Percentiles rank a stretch among this genome's conserved stretches.
These are phyloP conservation scores for Erpornis zantholeuca DNA, from an alignment of 2,113 vertebrate genomes.

Conservation along the genomic window DNA sequence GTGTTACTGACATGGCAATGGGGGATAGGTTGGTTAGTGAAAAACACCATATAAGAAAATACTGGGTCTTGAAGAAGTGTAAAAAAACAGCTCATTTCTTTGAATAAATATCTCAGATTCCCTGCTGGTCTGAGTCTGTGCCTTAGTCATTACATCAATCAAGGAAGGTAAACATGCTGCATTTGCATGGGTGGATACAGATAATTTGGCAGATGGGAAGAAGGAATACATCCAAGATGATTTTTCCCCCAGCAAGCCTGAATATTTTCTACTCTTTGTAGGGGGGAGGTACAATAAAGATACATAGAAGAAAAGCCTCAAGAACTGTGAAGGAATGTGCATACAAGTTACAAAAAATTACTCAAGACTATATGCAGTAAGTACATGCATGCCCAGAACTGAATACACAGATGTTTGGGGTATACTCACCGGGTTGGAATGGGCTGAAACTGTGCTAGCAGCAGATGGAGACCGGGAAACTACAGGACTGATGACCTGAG, in stretches of 20 bases:
- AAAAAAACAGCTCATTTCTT: background rate
- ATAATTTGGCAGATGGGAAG: background rate
- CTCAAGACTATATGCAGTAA: background rate
- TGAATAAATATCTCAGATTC: background rate
- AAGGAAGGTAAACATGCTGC: background rate
- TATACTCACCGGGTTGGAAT: conserved; percentile 86
- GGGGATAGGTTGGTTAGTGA: background rate
- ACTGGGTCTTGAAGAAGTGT: background rate
- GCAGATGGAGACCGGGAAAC: conserved; percentile 92
- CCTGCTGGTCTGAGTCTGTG: background rate
- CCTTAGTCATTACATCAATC: background rate
- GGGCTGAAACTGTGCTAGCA: conserved; percentile 90
- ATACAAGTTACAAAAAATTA: background rate
- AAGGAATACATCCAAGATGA: background rate
- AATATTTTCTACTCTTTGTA: background rate
- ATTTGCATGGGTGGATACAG: background rate
- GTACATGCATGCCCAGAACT: background rate
- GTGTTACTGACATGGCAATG: background rate
- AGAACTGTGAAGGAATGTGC: background rate
- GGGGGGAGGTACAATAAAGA: background rate
- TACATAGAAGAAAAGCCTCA: background rate
- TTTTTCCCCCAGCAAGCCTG: background rate
- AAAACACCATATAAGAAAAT: background rate
- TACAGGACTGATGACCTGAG: conserved; percentile 83
- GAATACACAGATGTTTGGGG: background rate